Percentiles rank a stretch among this genome's conserved stretches.
Conservation (phyloP, 2,113 vertebrate species). For the Cyphomyrus plagiostoma region DNA sequence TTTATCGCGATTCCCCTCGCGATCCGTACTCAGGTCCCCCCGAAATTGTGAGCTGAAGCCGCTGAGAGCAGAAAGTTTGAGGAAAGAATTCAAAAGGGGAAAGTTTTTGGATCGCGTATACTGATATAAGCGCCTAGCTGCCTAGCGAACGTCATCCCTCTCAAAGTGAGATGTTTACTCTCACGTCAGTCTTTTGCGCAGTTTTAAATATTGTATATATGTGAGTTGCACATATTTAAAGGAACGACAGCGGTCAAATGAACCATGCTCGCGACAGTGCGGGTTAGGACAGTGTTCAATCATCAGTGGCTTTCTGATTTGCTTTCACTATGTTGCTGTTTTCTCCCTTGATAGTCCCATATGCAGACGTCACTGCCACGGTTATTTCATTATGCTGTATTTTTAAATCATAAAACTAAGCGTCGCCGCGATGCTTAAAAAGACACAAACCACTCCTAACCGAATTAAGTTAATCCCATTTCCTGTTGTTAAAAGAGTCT, state of each 20-base stretch:
- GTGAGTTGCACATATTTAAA: not conserved
- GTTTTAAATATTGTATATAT: not conserved
- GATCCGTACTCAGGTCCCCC: slow-evolving; percentile 37
- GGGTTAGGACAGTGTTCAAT: slow-evolving; percentile 65
- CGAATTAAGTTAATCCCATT: slow-evolving; percentile 56
- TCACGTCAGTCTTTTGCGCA: not conserved
- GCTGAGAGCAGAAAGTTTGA: slow-evolving; percentile 45
- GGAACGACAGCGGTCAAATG: not conserved
- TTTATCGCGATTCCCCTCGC: slow-evolving; percentile 50
- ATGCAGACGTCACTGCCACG: slow-evolving; percentile 74
- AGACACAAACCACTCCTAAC: slow-evolving; percentile 63
- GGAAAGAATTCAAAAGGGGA: slow-evolving; percentile 28
- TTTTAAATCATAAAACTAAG: slow-evolving; percentile 77
- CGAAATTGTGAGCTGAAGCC: slow-evolving; percentile 37
- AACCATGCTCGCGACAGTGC: slow-evolving; percentile 37
- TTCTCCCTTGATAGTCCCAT: slow-evolving; percentile 66
- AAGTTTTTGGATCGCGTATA: not conserved
- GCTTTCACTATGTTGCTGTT: slow-evolving; percentile 55
- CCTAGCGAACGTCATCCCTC: slow-evolving; percentile 11
- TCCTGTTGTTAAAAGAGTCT: slow-evolving; percentile 37
- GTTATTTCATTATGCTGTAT: slow-evolving; percentile 83
- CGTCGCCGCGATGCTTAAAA: slow-evolving; percentile 63
- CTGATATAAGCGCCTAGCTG: not conserved
- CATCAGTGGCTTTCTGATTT: slow-evolving; percentile 45
- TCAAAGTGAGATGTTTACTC: not conserved